Base-by-base conservation (phyloP, 2,113 vertebrate species). In the Maccullochella peelii region DNA sequence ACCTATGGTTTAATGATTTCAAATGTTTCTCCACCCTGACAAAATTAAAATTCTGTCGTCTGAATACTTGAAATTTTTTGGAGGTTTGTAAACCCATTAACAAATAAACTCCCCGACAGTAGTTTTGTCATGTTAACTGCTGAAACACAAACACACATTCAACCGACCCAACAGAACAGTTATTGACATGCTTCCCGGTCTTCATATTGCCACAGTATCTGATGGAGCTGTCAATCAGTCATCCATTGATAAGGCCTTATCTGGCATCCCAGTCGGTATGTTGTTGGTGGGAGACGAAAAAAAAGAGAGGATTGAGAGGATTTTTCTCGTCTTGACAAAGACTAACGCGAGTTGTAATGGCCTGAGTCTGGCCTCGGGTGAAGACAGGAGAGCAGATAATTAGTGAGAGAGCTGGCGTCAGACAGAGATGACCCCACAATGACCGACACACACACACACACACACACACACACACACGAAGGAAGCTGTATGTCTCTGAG, bases 381-480 rank as follows among this genome's bases (percentile, higher is more conserved):
- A 85, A 91, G 88, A 90, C 83, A 79, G 44, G 47, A 82, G 68
- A 70, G 59, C 18, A 65, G 86, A 83, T 90, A 85, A 92, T 85
- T 84, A 82, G 82, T 73, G 88, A 68, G 80, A 70, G 71, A 67
- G 62, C 73, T 90, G 82, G 87, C 71, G 80, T 91, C 86, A 88
- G 83, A 74, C 71, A 73, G 85, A 73, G 52, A 59, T 87, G 83
- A 93, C 88, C 88, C 85, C 61, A 67, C 27, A 50, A 1, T 80
- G 86, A 90, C 86, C 55, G 40, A 18, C 4, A 30, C 44, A 57
- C 47, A 77, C 2, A 50, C 40, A 74, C 8, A 67, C 70, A 25
- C 20, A 63, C 15, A 55, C 47, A 83, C 52, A 62, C 25, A 47
- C 8, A 33, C 5, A 27, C 23, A 65, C 42, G 36, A 30, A 65